Percentiles rank a stretch among this genome's conserved stretches.
Evolutionary conservation across 2,888 invertebrate genomes (phyloP).

Genomic region (Cantharis nigra): DNA sequence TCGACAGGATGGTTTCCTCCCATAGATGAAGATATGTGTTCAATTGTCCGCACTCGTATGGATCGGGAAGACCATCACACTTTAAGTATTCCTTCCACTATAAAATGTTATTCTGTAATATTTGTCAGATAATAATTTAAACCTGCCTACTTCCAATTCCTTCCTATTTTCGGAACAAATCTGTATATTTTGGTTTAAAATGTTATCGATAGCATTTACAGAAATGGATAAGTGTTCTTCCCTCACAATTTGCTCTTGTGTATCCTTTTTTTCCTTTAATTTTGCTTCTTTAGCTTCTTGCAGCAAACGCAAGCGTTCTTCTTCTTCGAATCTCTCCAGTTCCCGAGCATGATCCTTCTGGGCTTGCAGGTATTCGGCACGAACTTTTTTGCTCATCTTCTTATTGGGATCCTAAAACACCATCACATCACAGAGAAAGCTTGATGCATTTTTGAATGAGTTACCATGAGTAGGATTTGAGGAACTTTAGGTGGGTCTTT

Average conservation of each 20-base stretch:
- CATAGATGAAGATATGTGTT: slow-evolving; percentile 61
- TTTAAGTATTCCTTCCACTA: slow-evolving; percentile 61
- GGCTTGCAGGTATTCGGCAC: slow-evolving; percentile 51
- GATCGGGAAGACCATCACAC: slow-evolving; percentile 62
- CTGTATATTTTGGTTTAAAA: slow-evolving; percentile 17
- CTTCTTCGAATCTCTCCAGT: slow-evolving; percentile 38
- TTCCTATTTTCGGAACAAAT: slow-evolving; percentile 32
- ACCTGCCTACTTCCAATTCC: slow-evolving; percentile 27
- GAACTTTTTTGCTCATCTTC: slow-evolving; percentile 57
- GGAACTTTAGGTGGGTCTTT: not conserved
- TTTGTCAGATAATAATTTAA: too few species aligned
- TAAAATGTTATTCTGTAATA: not conserved
- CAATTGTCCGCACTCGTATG: slow-evolving; percentile 56
- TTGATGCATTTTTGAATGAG: not conserved
- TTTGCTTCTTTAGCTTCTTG: slow-evolving; percentile 44
- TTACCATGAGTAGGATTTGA: not conserved
- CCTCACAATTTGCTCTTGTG: slow-evolving; percentile 42
- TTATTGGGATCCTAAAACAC: slow-evolving; percentile 44
- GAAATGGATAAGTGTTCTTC: slow-evolving; percentile 44
- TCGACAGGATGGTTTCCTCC: slow-evolving; percentile 53
- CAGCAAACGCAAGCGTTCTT: slow-evolving; percentile 40
- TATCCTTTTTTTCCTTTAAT: slow-evolving; percentile 50
- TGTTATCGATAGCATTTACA: slow-evolving; percentile 17
- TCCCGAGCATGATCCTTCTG: slow-evolving; percentile 40
- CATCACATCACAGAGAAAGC: not conserved